Percentiles rank a stretch among this genome's conserved stretches.
phyloP scores from a whole-genome alignment of 1,140 invertebrate genomes.

The Anoplophora glabripennis region DNA sequence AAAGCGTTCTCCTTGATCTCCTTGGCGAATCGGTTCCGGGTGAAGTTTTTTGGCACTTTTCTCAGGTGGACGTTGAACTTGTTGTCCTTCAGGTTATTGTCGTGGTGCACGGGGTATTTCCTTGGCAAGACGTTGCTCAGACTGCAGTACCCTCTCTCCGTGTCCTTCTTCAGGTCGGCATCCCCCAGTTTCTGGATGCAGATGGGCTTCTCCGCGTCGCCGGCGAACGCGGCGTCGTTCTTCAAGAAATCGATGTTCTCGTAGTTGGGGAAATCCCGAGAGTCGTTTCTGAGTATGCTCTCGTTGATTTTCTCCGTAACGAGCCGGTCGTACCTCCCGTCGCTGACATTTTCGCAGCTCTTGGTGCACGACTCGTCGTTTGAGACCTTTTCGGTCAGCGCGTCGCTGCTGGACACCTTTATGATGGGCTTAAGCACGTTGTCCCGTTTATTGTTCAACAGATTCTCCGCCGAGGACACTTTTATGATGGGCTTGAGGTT shows the following conservation, averaged over 20 bases:
- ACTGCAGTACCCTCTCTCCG: constrained; percentile 11
- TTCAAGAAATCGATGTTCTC: constrained; percentile 43
- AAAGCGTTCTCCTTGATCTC: constrained; percentile 19
- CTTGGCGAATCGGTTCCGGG: constrained; percentile 38
- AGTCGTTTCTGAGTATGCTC: not conserved
- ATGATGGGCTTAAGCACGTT: constrained; percentile 31
- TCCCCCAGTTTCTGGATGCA: constrained; percentile 29
- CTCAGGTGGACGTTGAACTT: constrained; percentile 32
- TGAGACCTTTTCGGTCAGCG: constrained; percentile 10
- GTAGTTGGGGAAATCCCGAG: constrained; percentile 34
- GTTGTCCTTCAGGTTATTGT: constrained; percentile 31
- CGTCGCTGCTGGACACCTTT: constrained; percentile 28
- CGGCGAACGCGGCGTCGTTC: constrained; percentile 35
- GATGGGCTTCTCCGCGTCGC: constrained; percentile 33
- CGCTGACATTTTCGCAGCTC: not conserved
- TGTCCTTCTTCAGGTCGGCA: constrained; percentile 11
- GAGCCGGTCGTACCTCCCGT: not conserved
- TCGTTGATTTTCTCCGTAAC: not conserved
- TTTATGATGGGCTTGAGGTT: constrained; percentile 35
- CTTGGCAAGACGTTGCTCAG: not conserved
- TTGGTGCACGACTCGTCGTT: not conserved
- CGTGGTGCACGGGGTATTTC: constrained; percentile 1
- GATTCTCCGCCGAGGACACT: constrained; percentile 32
- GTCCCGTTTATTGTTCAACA: constrained; percentile 4
- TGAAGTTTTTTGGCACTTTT: constrained; percentile 46